Evolutionary conservation across 1,140 invertebrate species (phyloP).

Genomic region (Mesaphorura yosii): DNA sequence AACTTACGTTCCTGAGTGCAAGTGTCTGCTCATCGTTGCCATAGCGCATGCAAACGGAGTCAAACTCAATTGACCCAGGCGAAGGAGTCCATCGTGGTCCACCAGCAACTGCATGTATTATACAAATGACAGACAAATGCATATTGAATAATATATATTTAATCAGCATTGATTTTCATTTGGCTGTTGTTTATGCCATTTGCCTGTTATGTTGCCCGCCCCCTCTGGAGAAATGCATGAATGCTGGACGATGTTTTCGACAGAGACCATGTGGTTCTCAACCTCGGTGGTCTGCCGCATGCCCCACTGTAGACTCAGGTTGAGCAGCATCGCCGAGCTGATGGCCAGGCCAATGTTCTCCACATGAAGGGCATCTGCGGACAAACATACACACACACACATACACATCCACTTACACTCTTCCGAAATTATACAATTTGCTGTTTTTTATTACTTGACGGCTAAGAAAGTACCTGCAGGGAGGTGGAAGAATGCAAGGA

Average conservation of each 20-base stretch:
- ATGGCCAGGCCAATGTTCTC: conserved; percentile 69
- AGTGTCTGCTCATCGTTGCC: too few relatives aligned
- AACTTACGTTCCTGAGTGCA: not conserved
- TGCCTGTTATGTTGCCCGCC: too few relatives aligned
- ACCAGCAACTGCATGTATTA: too few relatives aligned
- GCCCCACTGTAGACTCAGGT: conserved; percentile 74
- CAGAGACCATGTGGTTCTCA: conserved; percentile 75
- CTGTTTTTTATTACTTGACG: too few relatives aligned
- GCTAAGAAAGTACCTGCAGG: conserved; percentile 13
- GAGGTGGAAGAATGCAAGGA: conserved; percentile 8
- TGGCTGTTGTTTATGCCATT: conserved; percentile 64
- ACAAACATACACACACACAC: conserved; percentile 36
- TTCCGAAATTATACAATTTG: too few relatives aligned
- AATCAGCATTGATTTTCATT: conserved; percentile 46
- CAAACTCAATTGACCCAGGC: too few relatives aligned
- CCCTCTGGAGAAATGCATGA: too few relatives aligned
- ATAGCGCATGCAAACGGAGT: too few relatives aligned
- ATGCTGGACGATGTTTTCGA: conserved; percentile 70
- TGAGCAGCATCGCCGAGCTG: conserved; percentile 64
- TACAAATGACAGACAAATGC: too few relatives aligned
- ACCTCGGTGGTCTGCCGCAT: conserved; percentile 69
- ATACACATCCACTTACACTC: not conserved
- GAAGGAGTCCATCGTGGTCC: too few relatives aligned
- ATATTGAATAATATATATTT: conserved; percentile 40
- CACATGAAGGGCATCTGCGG: conserved; percentile 44